Conservation (phyloP, 1,140 invertebrate genomes). For the Cheumatopsyche charites region DNA sequence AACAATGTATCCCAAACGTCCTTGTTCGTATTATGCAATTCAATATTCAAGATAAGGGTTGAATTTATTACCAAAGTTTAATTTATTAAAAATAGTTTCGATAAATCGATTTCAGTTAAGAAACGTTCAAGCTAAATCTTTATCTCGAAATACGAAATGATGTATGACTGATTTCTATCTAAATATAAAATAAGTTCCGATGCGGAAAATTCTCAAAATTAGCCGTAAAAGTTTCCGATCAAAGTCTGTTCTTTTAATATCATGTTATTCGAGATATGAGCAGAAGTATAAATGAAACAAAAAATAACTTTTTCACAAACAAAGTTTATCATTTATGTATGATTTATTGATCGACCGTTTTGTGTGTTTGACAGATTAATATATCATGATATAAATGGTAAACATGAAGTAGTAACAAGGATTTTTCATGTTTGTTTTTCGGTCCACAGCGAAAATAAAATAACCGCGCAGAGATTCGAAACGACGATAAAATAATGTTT, state of each 20-base stretch:
- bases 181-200: too few species aligned
- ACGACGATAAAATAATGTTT: slow-evolving; percentile 11
- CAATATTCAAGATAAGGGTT: too few species aligned
- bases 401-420: slow-evolving; percentile 18
- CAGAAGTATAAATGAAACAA: neutral
- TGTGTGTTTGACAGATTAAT: slow-evolving; percentile 23
- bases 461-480: neutral
- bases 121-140: too few species aligned
- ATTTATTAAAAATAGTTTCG: too few species aligned
- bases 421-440: slow-evolving; percentile 27
- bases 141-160: too few species aligned
- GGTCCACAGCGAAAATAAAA: neutral
- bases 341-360: slow-evolving; percentile 25
- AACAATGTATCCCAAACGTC: too few species aligned
- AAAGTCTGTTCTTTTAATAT: neutral
- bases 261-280: neutral
- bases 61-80: too few species aligned
- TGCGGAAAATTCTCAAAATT: too few species aligned
- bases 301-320: slow-evolving; percentile 10
- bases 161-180: too few species aligned
- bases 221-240: too few species aligned
- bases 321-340: slow-evolving; percentile 21
- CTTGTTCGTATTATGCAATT: too few species aligned
- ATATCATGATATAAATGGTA: slow-evolving; percentile 24
- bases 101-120: too few species aligned